Percentiles rank a stretch among this genome's conserved stretches.
Conservation (phyloP, 2,797 vertebrate genomes). For the Cynopterus sphinx region DNA sequence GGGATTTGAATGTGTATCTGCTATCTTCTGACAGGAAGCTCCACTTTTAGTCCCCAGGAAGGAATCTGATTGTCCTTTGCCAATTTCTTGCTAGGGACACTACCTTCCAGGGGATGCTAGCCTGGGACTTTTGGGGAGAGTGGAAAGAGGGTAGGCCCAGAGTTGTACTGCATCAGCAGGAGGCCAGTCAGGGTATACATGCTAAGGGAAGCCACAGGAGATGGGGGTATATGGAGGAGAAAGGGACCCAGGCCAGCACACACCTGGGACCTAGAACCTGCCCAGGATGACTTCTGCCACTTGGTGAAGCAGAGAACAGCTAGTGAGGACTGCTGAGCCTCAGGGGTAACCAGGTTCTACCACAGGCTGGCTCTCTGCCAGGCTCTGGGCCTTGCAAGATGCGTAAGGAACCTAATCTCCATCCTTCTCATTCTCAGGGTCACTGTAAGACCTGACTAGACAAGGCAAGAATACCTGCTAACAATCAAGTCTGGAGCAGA, state of each 20-base stretch:
- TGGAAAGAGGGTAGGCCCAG: background rate
- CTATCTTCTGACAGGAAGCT: background rate
- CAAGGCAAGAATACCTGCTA: background rate
- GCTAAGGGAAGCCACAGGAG: background rate
- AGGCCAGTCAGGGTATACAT: background rate
- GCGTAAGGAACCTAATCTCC: background rate
- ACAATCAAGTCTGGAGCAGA: background rate
- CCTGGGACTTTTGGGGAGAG: background rate
- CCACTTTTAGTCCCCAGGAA: background rate
- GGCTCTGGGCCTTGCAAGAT: background rate
- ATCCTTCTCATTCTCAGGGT: background rate
- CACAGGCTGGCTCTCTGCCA: background rate
- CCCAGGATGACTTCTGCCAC: too few species aligned
- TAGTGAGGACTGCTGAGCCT: background rate
- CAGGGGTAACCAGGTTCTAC: background rate
- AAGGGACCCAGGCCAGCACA: background rate
- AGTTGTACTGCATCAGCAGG: background rate
- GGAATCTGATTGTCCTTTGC: background rate
- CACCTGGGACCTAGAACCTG: background rate
- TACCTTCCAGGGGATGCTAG: background rate
- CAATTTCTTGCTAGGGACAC: background rate
- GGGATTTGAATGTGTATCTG: background rate
- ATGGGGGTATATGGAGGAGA: accelerated
- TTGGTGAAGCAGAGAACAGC: background rate
- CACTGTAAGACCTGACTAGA: background rate